A percentile compares a stretch with the other conserved stretches of the same genome.
Conservation (phyloP, 2,113 vertebrate species). For the Rattus rattus region DNA sequence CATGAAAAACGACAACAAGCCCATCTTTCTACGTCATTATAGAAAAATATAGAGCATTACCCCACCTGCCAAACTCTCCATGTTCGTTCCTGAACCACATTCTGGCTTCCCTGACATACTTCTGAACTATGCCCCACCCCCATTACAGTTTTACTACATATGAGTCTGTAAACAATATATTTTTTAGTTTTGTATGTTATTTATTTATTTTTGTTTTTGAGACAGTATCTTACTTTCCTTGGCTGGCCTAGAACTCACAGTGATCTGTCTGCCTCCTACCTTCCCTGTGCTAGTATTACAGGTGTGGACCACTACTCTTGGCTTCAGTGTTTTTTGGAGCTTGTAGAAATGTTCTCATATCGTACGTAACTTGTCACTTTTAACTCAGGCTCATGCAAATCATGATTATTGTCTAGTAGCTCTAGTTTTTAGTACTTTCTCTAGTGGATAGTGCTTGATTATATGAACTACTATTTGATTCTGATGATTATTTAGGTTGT, state of each 20-base stretch:
- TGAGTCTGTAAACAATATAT: neutral
- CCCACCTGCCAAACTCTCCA: neutral
- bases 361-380: neutral
- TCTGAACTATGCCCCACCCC: conserved; percentile 23
- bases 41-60: conserved; percentile 20
- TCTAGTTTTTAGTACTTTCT: conserved; percentile 25
- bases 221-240: neutral
- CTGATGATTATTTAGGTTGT: neutral
- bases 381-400: conserved; percentile 23
- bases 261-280: neutral
- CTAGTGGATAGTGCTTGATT: neutral
- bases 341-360: conserved; percentile 20
- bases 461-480: neutral
- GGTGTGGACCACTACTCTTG: neutral
- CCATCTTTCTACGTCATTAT: neutral
- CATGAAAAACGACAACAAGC: neutral
- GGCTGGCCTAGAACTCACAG: neutral
- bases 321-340: neutral
- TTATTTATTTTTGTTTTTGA: neutral
- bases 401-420: neutral
- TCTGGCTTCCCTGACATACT: neutral
- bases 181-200: conserved; percentile 21
- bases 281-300: neutral
- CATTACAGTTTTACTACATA: neutral
- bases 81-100: neutral